phyloP scores from a whole-genome alignment of 2,797 vertebrate species.

The Gymnopithys bicolor region DNA sequence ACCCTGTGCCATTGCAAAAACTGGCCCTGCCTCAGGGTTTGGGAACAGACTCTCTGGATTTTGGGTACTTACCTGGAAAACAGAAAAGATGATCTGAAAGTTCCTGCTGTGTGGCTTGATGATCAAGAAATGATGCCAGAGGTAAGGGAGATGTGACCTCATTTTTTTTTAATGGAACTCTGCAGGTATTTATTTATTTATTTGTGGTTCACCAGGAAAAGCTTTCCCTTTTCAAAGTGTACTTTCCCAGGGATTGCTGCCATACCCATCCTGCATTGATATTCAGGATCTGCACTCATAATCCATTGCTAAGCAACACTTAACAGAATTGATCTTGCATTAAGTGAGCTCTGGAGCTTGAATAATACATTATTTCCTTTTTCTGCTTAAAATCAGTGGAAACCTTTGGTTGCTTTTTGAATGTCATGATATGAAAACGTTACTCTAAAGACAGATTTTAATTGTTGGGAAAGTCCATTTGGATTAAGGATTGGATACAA shows the following conservation, averaged over 20 bases:
- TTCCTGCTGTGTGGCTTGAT: not conserved
- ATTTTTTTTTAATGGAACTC: not conserved
- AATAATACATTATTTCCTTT: conserved; percentile 68
- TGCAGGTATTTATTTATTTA: not conserved
- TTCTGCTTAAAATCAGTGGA: conserved; percentile 46
- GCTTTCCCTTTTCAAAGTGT: not conserved
- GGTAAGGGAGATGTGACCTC: not conserved
- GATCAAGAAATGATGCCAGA: not conserved
- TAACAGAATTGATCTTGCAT: conserved; percentile 72
- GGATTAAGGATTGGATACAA: conserved; percentile 21
- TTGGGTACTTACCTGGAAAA: not conserved
- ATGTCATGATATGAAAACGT: conserved; percentile 32
- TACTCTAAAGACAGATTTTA: conserved; percentile 33
- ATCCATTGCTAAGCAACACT: conserved; percentile 74
- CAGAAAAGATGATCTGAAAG: not conserved
- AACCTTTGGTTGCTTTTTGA: conserved; percentile 42
- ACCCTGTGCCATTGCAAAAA: not conserved
- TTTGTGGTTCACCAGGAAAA: conserved; percentile 2
- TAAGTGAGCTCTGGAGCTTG: conserved; percentile 62
- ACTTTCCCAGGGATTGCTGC: conserved; percentile 17
- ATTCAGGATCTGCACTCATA: conserved; percentile 59
- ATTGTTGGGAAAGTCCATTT: conserved; percentile 29
- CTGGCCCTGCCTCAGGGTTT: not conserved
- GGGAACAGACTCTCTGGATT: not conserved
- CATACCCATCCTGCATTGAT: conserved; percentile 25